Percentiles rank a stretch among this genome's conserved stretches.
phyloP scores from a whole-genome alignment of 2,888 invertebrate genomes.

The Mesoligia furuncula region DNA sequence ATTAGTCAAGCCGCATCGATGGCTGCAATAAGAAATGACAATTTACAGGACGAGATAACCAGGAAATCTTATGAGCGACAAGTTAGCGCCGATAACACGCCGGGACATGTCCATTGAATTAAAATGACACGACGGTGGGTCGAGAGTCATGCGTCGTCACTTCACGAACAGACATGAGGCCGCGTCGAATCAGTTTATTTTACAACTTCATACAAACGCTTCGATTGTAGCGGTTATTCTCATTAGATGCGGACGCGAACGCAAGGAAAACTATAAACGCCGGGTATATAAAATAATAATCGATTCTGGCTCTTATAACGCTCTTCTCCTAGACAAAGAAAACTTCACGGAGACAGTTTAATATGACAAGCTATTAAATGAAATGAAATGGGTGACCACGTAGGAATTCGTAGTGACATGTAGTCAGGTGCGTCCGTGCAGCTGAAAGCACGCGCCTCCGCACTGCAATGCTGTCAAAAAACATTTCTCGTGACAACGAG shows the following conservation, averaged over 20 bases:
- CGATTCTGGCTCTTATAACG: constrained; percentile 77
- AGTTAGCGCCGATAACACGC: constrained; percentile 73
- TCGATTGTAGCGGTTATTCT: constrained; percentile 74
- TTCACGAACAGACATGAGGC: constrained; percentile 65
- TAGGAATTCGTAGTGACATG: constrained; percentile 73
- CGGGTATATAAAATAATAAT: constrained; percentile 78
- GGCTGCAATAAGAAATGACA: constrained; percentile 91
- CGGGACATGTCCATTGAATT: constrained; percentile 77
- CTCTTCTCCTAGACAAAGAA: constrained; percentile 72
- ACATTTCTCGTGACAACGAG: constrained; percentile 53
- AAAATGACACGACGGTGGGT: constrained; percentile 73
- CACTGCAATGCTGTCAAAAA: constrained; percentile 59
- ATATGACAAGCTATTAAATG: constrained; percentile 83
- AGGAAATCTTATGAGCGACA: constrained; percentile 79
- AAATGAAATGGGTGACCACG: constrained; percentile 82
- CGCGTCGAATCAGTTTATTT: constrained; percentile 71
- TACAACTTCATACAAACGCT: constrained; percentile 73
- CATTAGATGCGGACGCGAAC: constrained; percentile 72
- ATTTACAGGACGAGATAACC: constrained; percentile 78
- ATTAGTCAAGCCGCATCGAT: constrained; percentile 95
- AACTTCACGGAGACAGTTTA: constrained; percentile 66
- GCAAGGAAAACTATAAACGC: constrained; percentile 68
- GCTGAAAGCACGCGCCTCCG: constrained; percentile 66
- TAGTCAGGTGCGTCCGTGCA: constrained; percentile 64
- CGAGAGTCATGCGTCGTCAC: constrained; percentile 70